Evolutionary conservation across 2,113 vertebrate species (phyloP), one percentile per base, ranked within the genome.

Genomic region (Leptobrachium leishanense): DNA sequence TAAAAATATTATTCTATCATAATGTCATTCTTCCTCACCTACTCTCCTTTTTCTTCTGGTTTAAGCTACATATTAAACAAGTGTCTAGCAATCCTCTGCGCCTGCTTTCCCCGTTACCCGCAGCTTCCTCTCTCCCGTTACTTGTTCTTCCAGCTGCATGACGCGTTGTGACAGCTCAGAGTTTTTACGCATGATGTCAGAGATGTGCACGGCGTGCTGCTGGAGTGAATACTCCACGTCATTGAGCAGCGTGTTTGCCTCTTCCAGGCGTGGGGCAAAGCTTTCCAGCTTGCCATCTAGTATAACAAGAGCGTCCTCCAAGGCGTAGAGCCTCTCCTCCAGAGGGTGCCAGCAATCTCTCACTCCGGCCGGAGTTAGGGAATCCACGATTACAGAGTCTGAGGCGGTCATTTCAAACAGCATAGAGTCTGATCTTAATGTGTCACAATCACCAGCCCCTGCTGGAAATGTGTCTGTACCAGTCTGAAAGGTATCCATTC

Each of bases 321-420:
- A 63, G 1, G 64, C 71, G 50, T 41, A 59, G 0, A 81, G 71
- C 13, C 78, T 71, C 5, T 81, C 78, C 20, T 74, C 72, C 40
- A 81, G 43, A 46, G 78, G 78, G 59, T 81, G 64, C 78, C 78
- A 81, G 42, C 72, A 31, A 31, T 74, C 71, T 41, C 71, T 68
- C 43, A 81, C 54, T 5, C 64, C 71, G 13, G 57, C 78, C 2
- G 71, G 64, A 1, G 71, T 81, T 50, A 81, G 41, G 31, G 78
- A 81, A 41, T 81, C 78, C 3, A 81, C 72, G 12, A 62, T 68
- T 20, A 81, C 50, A 10, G 13, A 68, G 13, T 74, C 71, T 13
- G 8, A 42, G 9, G 13, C 31, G 3, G 11, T 8, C 0, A 20
- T 42, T n/a, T 2, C 42, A 1, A 62, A 20, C 1, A 41, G 6